Percentiles rank a stretch among this genome's conserved stretches.
These are phyloP conservation scores for Lycophotia porphyrea DNA, from an alignment of 2,888 invertebrate genomes.

Conservation along the genomic window DNA sequence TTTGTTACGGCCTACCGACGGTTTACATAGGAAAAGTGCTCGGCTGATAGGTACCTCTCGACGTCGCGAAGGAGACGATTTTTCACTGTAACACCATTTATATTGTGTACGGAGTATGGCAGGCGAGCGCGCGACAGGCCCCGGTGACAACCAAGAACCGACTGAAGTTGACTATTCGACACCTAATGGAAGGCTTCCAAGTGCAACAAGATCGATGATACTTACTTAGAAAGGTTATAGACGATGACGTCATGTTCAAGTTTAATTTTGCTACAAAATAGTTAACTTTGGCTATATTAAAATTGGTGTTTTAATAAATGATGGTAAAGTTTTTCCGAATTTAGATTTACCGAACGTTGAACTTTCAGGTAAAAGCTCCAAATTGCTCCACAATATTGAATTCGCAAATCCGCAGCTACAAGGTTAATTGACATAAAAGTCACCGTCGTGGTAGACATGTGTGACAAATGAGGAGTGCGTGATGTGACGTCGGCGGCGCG, in stretches of 20 bases:
- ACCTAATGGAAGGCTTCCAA: conserved; percentile 81
- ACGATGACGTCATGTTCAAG: conserved; percentile 59
- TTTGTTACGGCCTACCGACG: conserved; percentile 83
- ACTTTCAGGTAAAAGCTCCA: conserved; percentile 11
- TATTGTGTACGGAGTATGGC: conserved; percentile 72
- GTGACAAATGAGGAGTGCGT: conserved; percentile 82
- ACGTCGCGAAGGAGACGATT: conserved; percentile 69
- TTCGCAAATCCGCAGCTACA: conserved; percentile 41
- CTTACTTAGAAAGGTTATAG: conserved; percentile 65
- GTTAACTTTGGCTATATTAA: background rate
- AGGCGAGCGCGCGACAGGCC: conserved; percentile 73
- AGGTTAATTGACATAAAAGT: conserved; percentile 62
- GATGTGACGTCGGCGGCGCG: conserved; percentile 69
- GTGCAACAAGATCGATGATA: conserved; percentile 78
- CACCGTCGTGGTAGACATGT: conserved; percentile 69
- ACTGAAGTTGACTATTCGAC: conserved; percentile 80
- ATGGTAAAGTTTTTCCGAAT: background rate
- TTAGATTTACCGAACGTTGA: background rate
- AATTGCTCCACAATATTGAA: conserved; percentile 18
- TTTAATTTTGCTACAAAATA: background rate
- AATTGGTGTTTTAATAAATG: background rate
- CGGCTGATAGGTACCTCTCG: conserved; percentile 77
- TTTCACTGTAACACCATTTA: conserved; percentile 76
- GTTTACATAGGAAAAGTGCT: conserved; percentile 86
- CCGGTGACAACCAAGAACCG: conserved; percentile 79